phyloP scores from a whole-genome alignment of 2,797 vertebrate genomes.

The Dicrostonyx torquatus region DNA sequence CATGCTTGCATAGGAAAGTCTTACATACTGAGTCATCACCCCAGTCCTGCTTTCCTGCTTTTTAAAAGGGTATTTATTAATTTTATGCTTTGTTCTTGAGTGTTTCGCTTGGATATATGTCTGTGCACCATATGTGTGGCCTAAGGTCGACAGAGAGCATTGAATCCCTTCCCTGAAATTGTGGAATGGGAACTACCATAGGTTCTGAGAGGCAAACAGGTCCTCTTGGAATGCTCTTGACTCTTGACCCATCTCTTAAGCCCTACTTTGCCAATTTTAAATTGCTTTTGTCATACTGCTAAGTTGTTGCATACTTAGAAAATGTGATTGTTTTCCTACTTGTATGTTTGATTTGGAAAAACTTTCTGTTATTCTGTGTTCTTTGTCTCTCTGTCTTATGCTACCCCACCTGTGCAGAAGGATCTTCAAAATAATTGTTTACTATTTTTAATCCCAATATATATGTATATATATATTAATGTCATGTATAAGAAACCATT shows the following conservation, averaged over 20 bases:
- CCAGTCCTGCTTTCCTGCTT: neutral
- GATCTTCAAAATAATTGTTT: neutral
- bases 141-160: neutral
- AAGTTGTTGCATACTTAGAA: neutral
- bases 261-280: neutral
- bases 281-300: neutral
- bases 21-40: neutral
- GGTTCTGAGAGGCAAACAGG: neutral
- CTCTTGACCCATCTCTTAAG: neutral
- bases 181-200: neutral
- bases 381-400: neutral
- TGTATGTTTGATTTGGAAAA: neutral
- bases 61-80: neutral
- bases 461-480: neutral
- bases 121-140: neutral
- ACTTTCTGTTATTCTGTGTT: neutral
- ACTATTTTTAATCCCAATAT: neutral
- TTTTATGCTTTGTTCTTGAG: neutral
- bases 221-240: neutral
- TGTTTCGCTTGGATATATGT: neutral
- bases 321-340: neutral
- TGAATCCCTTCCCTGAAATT: neutral
- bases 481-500: neutral
- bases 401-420: neutral
- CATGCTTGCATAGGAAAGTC: neutral